Percentiles rank a stretch among this genome's conserved stretches.
These are phyloP conservation scores for Tolmerus cingulatus DNA, from an alignment of 2,888 invertebrate genomes.

Conservation along the genomic window DNA sequence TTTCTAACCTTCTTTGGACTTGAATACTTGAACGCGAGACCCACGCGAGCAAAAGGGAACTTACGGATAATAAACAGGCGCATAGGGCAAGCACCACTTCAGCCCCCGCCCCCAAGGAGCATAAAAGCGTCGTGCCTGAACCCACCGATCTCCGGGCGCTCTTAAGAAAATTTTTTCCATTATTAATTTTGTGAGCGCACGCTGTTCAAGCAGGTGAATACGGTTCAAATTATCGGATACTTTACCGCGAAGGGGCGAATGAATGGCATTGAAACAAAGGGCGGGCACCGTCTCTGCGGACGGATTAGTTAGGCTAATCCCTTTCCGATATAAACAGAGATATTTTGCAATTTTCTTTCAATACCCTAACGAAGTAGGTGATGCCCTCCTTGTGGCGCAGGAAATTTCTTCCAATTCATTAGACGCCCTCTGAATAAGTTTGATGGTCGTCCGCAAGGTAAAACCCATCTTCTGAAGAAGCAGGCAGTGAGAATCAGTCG, in stretches of 20 bases:
- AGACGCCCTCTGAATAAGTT: neutral
- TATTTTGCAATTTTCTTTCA: slow-evolving; percentile 7
- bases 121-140: neutral
- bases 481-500: neutral
- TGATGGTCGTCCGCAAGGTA: neutral
- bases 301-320: neutral
- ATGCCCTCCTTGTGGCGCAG: neutral
- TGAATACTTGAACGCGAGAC: neutral
- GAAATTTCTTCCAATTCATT: slow-evolving; percentile 34
- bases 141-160: neutral
- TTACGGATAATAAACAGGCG: slow-evolving; percentile 16
- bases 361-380: neutral
- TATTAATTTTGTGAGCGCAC: slow-evolving; percentile 1
- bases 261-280: neutral
- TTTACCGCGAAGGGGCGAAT: neutral
- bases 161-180: neutral
- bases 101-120: neutral
- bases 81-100: slow-evolving; percentile 43
- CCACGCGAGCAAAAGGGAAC: neutral
- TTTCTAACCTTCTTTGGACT: neutral
- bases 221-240: slow-evolving; percentile 9
- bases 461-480: neutral
- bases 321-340: neutral
- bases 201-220: slow-evolving; percentile 6
- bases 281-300: neutral